Evolutionary conservation across 2,797 vertebrate genomes (phyloP), one percentile per base, ranked within the genome.

Genomic region (Poeciliopsis turneri): DNA sequence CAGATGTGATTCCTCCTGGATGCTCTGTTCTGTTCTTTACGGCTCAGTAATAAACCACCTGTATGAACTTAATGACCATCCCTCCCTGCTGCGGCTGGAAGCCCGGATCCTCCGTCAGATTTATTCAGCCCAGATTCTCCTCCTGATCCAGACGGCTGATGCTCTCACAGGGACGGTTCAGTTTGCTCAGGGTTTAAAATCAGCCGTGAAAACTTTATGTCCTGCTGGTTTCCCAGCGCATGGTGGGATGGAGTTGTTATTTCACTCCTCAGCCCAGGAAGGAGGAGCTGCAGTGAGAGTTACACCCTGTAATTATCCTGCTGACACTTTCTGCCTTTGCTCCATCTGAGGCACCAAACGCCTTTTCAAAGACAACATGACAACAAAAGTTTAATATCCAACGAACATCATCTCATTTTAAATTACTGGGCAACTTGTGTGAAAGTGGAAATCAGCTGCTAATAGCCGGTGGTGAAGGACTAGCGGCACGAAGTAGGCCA

Each of bases 251-350:
- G 11, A 10, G 36, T 25, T 9, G 28, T 36, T 68, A 20, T 39
- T 68, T 41, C 64, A 16, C 30, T 39, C 33, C 12, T 20, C 18
- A 66, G 75, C 66, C 20, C 23, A 77, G n/a, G 25, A 46, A 20
- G 64, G 71, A 83, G 23, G 76, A 43, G 33, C 64, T 13, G 16
- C 82, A 84, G 70, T 75, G 72, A 84, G 73, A 76, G 74, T 71
- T 69, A 61, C 69, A 76, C 80, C 80, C 88, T 92, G 64, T 90
- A 85, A 93, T 94, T 90, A 90, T 84, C 74, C 83, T 76, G 74
- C 80, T 79, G 79, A 82, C 89, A 87, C 78, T 76, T 84, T 80
- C 79, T 59, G 43, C 57, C 12, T 61, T 10, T 12, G 25, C 55
- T 28, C 20, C 33, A 23, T 39, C 20, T 39, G 33, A 68, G 39